Evolutionary conservation across 2,888 invertebrate genomes (phyloP).

Genomic region (Aplocera efformata): DNA sequence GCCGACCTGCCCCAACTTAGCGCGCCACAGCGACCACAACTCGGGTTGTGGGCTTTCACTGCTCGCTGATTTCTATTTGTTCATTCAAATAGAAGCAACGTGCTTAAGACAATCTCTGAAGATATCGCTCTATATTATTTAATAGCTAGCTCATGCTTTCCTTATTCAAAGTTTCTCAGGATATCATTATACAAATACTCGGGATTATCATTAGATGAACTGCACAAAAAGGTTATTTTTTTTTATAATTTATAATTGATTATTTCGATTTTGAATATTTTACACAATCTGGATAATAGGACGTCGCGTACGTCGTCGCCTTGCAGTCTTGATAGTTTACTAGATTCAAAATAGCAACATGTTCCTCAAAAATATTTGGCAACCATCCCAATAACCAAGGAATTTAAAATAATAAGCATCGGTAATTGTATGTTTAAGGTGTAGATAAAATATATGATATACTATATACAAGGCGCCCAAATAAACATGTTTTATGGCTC

Average conservation of each 20-base stretch:
- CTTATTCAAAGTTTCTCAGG: too few species aligned
- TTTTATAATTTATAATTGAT: too few species aligned
- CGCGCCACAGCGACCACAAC: constrained; percentile 34
- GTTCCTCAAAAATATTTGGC: constrained; percentile 43
- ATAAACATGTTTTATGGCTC: too few species aligned
- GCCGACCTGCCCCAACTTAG: constrained; percentile 62
- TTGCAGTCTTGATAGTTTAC: constrained; percentile 22
- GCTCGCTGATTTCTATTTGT: constrained; percentile 26
- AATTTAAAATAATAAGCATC: constrained; percentile 24
- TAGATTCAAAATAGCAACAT: constrained; percentile 42
- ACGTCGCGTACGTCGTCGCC: not conserved
- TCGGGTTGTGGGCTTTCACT: constrained; percentile 40
- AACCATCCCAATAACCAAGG: constrained; percentile 39
- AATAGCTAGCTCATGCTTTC: too few species aligned
- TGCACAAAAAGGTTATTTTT: too few species aligned
- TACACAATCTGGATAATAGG: too few species aligned
- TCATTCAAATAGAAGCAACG: constrained; percentile 26
- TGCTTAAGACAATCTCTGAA: constrained; percentile 14
- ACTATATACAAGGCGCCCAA: too few species aligned
- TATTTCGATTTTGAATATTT: too few species aligned
- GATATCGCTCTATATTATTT: constrained; percentile 5
- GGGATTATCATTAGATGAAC: too few species aligned
- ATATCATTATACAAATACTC: too few species aligned
- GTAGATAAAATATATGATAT: constrained; percentile 8
- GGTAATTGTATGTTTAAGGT: constrained; percentile 8